These are phyloP conservation scores for Oreochromis tanganicae DNA, from an alignment of 2,113 vertebrate species.

Conservation along the genomic window DNA sequence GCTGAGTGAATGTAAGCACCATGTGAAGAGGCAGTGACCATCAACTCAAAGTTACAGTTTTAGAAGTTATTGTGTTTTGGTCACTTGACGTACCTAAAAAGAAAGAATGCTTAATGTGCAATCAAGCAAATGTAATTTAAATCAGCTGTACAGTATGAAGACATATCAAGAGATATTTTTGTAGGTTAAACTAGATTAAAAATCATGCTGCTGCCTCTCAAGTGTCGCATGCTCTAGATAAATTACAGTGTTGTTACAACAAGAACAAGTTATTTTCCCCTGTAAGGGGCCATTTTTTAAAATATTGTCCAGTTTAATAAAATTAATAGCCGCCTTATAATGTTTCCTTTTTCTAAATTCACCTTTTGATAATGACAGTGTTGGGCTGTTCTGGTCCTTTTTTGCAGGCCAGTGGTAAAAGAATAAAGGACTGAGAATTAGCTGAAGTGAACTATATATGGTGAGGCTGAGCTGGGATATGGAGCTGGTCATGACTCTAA, in stretches of 20 bases:
- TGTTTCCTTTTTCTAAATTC: neutral
- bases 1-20: neutral
- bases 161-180: conserved; percentile 53
- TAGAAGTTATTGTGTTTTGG: neutral
- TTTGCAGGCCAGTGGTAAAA: conserved; percentile 45
- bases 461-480: conserved; percentile 28
- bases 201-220: neutral
- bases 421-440: conserved; percentile 23
- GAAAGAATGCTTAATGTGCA: conserved; percentile 45
- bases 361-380: conserved; percentile 18
- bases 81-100: neutral
- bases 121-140: conserved; percentile 19
- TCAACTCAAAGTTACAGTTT: neutral
- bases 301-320: neutral
- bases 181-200: conserved; percentile 20
- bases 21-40: neutral
- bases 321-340: neutral
- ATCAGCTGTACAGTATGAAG: conserved; percentile 35
- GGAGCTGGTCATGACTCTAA: conserved; percentile 2
- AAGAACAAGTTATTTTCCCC: neutral
- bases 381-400: conserved; percentile 34
- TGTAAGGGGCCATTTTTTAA: neutral
- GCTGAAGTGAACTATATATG: conserved; percentile 3
- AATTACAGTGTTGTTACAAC: neutral
- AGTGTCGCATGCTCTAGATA: conserved; percentile 41